Percentiles rank a stretch among this genome's conserved stretches.
phyloP scores from a whole-genome alignment of 1,140 invertebrate genomes.

The Cepaea nemoralis region DNA sequence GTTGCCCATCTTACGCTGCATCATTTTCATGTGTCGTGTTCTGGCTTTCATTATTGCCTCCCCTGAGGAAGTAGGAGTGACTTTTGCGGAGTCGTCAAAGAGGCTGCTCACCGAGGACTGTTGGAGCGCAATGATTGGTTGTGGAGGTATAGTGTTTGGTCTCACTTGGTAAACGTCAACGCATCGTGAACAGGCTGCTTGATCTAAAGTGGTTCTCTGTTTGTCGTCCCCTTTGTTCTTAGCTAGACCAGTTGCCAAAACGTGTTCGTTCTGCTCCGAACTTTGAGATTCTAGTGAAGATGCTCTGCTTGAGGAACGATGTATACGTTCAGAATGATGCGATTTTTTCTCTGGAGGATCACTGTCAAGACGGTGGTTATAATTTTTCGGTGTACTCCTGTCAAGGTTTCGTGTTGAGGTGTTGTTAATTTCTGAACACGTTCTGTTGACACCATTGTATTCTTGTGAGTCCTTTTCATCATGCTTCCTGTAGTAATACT shows the following conservation, averaged over 20 bases:
- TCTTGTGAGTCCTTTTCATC: neutral
- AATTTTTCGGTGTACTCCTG: slow-evolving; percentile 2
- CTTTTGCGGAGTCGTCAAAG: neutral
- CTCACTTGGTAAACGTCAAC: too few species aligned
- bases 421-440: neutral
- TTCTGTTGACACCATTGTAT: neutral
- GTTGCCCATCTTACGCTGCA: slow-evolving; percentile 57
- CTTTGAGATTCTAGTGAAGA: neutral
- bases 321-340: neutral
- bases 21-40: slow-evolving; percentile 57
- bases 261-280: neutral
- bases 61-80: slow-evolving; percentile 44
- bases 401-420: neutral
- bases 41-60: slow-evolving; percentile 52
- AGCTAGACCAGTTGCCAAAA: neutral
- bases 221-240: neutral
- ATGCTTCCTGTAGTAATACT: neutral
- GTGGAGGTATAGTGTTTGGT: slow-evolving; percentile 14
- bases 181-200: neutral
- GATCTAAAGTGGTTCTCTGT: neutral
- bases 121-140: slow-evolving; percentile 61
- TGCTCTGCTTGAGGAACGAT: neutral
- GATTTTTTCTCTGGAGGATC: neutral
- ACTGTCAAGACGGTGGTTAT: slow-evolving; percentile 1
- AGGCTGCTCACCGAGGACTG: slow-evolving; percentile 53